Evolutionary conservation across 2,797 vertebrate genomes (phyloP).

Genomic region (Esox lucius): DNA sequence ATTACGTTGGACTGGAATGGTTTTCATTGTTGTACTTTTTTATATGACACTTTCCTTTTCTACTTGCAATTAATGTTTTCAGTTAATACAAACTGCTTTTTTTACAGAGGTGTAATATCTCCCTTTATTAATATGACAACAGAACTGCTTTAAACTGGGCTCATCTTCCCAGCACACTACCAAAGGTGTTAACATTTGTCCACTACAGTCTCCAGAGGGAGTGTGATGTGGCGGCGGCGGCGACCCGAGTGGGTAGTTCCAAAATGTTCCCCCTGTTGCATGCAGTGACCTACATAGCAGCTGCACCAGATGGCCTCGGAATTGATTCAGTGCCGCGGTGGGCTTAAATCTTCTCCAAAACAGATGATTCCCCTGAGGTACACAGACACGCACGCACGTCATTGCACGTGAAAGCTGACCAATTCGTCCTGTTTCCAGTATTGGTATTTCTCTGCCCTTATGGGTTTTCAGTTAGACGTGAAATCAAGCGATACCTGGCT

Average conservation of each 20-base stretch:
- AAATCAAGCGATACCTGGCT: neutral
- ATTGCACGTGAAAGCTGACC: neutral
- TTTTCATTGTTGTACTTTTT: neutral
- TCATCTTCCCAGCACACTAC: neutral
- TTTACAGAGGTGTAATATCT: neutral
- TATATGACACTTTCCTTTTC: neutral
- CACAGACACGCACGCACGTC: too few relatives aligned
- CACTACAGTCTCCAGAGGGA: neutral
- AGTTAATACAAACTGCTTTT: neutral
- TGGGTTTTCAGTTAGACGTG: neutral
- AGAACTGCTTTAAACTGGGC: too few relatives aligned
- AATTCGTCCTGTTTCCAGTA: neutral
- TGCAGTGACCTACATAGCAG: neutral
- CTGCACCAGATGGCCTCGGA: neutral
- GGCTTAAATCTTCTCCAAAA: neutral
- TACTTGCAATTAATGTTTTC: neutral
- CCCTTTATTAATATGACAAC: constrained; percentile 5
- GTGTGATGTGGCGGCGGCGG: neutral
- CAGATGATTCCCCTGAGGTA: neutral
- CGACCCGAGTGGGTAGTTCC: neutral
- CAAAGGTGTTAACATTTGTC: neutral
- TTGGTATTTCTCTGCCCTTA: neutral
- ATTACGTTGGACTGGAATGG: neutral
- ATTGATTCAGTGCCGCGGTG: neutral
- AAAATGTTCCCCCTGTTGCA: neutral